Conservation (phyloP, 2,797 vertebrate species). For the Sitta carolinensis region DNA sequence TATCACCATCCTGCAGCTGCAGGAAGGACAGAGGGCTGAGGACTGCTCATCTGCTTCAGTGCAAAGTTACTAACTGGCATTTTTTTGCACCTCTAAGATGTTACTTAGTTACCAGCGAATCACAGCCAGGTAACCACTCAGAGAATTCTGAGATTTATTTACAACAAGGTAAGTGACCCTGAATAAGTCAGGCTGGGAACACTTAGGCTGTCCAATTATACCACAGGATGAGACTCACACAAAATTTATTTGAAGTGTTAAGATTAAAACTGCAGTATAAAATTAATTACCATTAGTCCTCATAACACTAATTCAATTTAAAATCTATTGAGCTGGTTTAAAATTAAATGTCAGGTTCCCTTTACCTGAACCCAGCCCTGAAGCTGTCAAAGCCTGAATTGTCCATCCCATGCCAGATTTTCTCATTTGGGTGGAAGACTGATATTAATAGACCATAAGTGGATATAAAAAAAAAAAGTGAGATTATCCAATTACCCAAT, state of each 20-base stretch:
- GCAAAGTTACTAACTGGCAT: neutral
- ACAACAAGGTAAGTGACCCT: neutral
- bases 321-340: slow-evolving; percentile 26
- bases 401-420: neutral
- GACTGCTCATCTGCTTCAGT: neutral
- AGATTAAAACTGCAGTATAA: neutral
- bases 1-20: neutral
- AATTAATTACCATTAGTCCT: neutral
- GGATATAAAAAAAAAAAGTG: neutral
- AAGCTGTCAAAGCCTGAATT: neutral
- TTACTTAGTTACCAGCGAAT: slow-evolving; percentile 22
- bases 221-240: neutral
- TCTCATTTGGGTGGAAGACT: neutral
- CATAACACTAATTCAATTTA: neutral
- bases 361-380: neutral
- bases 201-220: neutral
- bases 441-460: neutral
- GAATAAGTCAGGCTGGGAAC: neutral
- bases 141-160: neutral
- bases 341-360: slow-evolving; percentile 20
- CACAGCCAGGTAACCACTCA: neutral
- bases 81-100: neutral
- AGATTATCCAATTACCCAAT: neutral
- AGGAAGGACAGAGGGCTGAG: neutral
- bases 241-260: neutral